phyloP scores from a whole-genome alignment of 2,888 invertebrate species.

The Adelphocoris suturalis region DNA sequence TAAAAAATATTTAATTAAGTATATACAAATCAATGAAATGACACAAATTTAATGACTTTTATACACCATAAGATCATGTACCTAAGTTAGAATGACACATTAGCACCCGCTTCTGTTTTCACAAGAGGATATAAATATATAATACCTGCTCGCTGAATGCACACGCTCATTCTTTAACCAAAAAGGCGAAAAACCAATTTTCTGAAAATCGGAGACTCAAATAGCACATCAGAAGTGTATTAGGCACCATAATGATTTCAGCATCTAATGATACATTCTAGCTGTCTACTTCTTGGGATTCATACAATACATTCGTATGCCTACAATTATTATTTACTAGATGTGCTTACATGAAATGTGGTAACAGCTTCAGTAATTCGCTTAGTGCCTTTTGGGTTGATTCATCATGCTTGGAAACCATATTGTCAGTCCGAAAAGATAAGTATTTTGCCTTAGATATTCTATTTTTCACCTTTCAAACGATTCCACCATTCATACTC shows the following conservation, averaged over 20 bases:
- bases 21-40: not conserved
- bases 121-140: not conserved
- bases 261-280: not conserved
- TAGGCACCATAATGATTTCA: not conserved
- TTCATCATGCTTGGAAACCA: not conserved
- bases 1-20: not conserved
- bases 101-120: conserved; percentile 22
- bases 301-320: not conserved
- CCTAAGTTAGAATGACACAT: conserved; percentile 2
- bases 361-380: conserved; percentile 11
- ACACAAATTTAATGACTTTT: conserved; percentile 50
- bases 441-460: not conserved
- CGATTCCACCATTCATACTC: not conserved
- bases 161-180: not conserved
- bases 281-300: not conserved
- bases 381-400: not conserved
- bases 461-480: not conserved
- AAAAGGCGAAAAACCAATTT: conserved; percentile 3
- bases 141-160: not conserved
- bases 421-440: conserved; percentile 1
- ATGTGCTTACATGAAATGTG: not conserved
- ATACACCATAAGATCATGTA: conserved; percentile 24
- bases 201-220: not conserved
- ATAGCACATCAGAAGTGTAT: not conserved
- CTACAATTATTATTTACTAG: not conserved